Base-by-base conservation (phyloP, 2,888 invertebrate species). In the Dicycla oo region DNA sequence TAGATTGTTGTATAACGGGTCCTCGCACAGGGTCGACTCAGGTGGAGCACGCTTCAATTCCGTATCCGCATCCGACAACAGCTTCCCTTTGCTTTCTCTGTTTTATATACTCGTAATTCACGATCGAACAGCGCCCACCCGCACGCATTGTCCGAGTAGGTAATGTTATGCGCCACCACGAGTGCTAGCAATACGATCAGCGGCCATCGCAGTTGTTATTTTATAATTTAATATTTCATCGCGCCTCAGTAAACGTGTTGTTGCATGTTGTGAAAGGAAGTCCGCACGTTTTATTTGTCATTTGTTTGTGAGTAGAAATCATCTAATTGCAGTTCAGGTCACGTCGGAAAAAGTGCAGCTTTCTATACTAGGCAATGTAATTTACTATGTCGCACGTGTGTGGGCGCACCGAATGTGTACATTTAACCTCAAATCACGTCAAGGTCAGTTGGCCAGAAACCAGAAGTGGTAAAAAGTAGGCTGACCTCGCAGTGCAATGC, bases 21-120 rank as follows among this genome's bases (percentile, higher is more conserved):
- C 90, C 80, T 69, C 85, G 85, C 85, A 86, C 94, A 94, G 94
- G 94, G 95, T 93, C 94, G 87, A 88, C 88, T 91, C 92, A 92
- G 88, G 86, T 91, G 88, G 87, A 88, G 87, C 73, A 80, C 78
- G 79, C 73, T 80, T 82, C 84, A 85, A 90, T 94, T 94, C 93
- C 93, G 92, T 91, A 88, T 95, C 94, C 94, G 94, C 94, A 94
- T 95, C 94, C 94, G 93, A 93, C 88, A 72, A 80, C 86, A 73
- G 83, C 87, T 89, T 92, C 91, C 91, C 89, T 89, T 87, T 87
- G 86, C 93, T 94, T 94, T 94, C 94, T 92, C 92, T 89, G 86
- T 88, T 92, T 93, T 92, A 93, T 92, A 82, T 90, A n/a, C n/a
- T n/a, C n/a, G n/a, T n/a, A 91, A 92, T 88, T 85, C 80, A 69